Evolutionary conservation across 1,140 invertebrate genomes (phyloP), one percentile per base, ranked within the genome.

Genomic region (Sinonovacula constricta): DNA sequence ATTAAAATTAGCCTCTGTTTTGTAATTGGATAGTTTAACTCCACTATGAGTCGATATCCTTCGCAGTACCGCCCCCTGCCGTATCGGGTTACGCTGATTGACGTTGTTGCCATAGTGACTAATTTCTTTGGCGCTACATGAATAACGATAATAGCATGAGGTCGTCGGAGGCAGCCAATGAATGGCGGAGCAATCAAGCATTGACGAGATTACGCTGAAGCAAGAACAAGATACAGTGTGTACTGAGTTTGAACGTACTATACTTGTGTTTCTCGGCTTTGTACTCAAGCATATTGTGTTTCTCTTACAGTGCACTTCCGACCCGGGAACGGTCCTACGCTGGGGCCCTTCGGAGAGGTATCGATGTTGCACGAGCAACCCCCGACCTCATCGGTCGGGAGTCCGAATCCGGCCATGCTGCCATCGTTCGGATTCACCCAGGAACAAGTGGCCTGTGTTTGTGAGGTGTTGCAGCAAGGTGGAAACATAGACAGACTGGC

Each of bases 371-470:
- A 89, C 79, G 88, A 89, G 66, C 88, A 87, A 62, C 82, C 81
- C 24, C 80, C 80, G 57, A 80, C 83, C 33, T 83, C 83, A 36
- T 80, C 80, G 36, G 87, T 86, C 57, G 84, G 90, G 83, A 87
- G 87, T 53, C 87, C 91, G 89, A 92, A 87, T 93, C 92, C 87
- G 39, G 82, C 88, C 83, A 94, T 97, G 88, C 93, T 98, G 87
- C 96, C 97, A 53, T 97, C 96, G 83, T 99, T 98, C 91, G 97
- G 92, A 96, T 99, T 91, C 93, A 99, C 98, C 75, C 97, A 98
- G 93, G 98, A 99, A 92, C 98, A 99, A 91, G 97, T 99, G 81
- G 97, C 98, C 67, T 99, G 97, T 91, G 97, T 99, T 54, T 99
- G 98, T 92, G 98, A 99, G 94, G 97, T 99, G 53, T 94, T 99